Percentiles rank a stretch among this genome's conserved stretches.
Conservation (phyloP, 2,113 vertebrate species). For the Chunga burmeisteri region DNA sequence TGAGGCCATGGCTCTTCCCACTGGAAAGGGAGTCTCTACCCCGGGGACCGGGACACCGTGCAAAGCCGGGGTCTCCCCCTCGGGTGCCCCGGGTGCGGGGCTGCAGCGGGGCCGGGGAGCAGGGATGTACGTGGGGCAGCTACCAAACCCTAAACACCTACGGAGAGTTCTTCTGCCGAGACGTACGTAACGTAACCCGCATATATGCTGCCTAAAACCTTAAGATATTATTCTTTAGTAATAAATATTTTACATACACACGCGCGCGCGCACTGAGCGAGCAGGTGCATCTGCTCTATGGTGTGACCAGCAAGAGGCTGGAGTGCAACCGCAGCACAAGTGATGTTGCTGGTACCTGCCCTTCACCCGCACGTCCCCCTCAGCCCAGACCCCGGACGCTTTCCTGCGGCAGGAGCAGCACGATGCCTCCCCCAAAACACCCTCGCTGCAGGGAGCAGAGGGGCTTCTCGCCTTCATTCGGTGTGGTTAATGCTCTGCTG, state of each 20-base stretch:
- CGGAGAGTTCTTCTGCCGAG: no score
- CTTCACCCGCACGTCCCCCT: neutral
- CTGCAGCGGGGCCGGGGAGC: neutral
- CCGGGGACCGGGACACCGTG: no score
- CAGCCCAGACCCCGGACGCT: neutral
- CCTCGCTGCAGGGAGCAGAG: neutral
- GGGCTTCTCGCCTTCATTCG: fast-evolving
- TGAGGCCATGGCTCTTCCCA: neutral
- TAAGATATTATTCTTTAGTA: neutral
- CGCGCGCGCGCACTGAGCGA: no score
- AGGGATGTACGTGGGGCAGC: neutral
- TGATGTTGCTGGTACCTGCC: neutral
- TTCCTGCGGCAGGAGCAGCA: neutral
- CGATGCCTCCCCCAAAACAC: fast-evolving
- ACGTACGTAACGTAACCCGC: fast-evolving
- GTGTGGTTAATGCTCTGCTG: neutral
- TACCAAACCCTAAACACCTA: no score
- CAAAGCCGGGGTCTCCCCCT: no score
- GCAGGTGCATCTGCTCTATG: fast-evolving
- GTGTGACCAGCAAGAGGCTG: neutral
- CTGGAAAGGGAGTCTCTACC: neutral
- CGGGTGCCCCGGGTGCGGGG: neutral
- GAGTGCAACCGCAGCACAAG: neutral
- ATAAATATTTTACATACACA: no score
- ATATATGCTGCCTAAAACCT: neutral